Base-by-base conservation (phyloP, 2,888 invertebrate genomes). In the Pachydiplax longipennis region DNA sequence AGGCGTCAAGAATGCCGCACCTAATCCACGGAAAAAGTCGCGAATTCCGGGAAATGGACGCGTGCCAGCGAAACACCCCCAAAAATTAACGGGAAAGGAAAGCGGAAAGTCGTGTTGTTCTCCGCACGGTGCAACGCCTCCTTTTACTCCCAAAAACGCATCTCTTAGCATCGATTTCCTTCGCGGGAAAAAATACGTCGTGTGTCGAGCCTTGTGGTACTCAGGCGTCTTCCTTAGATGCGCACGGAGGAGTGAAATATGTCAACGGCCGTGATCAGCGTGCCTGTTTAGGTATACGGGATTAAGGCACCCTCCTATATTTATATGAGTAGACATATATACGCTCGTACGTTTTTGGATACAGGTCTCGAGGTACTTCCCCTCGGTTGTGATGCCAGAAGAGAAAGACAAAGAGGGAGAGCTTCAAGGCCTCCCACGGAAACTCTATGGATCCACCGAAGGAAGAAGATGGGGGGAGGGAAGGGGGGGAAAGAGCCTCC, bases 371-470 rank as follows among this genome's bases (percentile, higher is more conserved):
- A 12, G 65, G 65, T 10, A 65, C 80, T 37, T 80, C 15, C 81
- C 15, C 40, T 40, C 40, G 81, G 44, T 44, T 48, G 44, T 48
- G 48, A 25, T 44, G 25, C 40, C 81, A 37, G 81, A 81, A 81
- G 81, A 81, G 40, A n/a, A 40, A 82, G 82, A 81, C 37, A 81
- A n/a, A 81, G 81, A 81, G 37, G 40, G 80, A 35, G 80, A 40
- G 40, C 81, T 82, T 48, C 82, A 82, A 44, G 25, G 82, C 44
- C 82, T 81, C 22, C 40, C 40, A 81, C 81, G 81, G 81, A 48
- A 65, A 22, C 87, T 87, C 87, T 87, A 87, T 87, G 87, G 87
- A 87, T 87, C 87, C 61, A 37, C 61, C 87, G 87, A 87, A 87
- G 87, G 87, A 87, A 61, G 58, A 40, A 37, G 65, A 61, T 65